Percentiles rank a stretch among this genome's conserved stretches.
Evolutionary conservation across 1,140 invertebrate species (phyloP).

Genomic region (Ceratoteleas bidentatus): DNA sequence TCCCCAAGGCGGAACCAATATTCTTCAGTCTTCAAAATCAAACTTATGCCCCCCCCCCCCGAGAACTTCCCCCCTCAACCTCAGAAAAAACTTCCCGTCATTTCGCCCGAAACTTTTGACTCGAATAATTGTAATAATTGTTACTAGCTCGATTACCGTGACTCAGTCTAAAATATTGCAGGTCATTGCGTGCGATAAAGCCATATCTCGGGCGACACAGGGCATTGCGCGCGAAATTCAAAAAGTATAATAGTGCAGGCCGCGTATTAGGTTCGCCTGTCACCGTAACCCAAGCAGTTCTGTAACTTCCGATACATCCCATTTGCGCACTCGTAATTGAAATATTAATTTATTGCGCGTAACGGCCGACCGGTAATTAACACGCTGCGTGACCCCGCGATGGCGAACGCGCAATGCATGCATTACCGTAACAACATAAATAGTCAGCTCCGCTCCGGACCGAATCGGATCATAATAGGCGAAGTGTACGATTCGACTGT

Average conservation of each 20-base stretch:
- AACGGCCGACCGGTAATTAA: conserved; percentile 76
- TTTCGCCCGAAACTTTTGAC: too few species aligned
- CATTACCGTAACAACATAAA: conserved; percentile 78
- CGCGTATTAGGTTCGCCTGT: conserved; percentile 27
- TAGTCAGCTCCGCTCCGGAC: conserved; percentile 73
- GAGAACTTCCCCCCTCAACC: too few species aligned
- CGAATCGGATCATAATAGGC: conserved; percentile 75
- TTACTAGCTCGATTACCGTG: neutral
- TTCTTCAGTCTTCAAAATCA: too few species aligned
- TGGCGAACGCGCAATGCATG: conserved; percentile 76
- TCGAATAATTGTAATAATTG: neutral
- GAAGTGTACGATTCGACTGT: conserved; percentile 76
- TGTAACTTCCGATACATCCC: conserved; percentile 64
- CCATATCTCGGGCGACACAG: conserved; percentile 6
- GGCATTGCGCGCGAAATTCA: conserved; percentile 15
- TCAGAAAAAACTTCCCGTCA: too few species aligned
- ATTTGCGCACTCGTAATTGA: conserved; percentile 76
- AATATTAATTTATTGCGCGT: conserved; percentile 78
- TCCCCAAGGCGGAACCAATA: too few species aligned
- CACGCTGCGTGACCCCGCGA: conserved; percentile 74
- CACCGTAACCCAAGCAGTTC: conserved; percentile 18
- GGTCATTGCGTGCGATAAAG: conserved; percentile 13
- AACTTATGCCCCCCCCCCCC: too few species aligned
- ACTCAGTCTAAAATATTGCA: neutral
- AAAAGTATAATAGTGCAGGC: conserved; percentile 22